Percentiles rank a stretch among this genome's conserved stretches.
phyloP scores from a whole-genome alignment of 2,888 invertebrate genomes.

The Tiliacea citrago region DNA sequence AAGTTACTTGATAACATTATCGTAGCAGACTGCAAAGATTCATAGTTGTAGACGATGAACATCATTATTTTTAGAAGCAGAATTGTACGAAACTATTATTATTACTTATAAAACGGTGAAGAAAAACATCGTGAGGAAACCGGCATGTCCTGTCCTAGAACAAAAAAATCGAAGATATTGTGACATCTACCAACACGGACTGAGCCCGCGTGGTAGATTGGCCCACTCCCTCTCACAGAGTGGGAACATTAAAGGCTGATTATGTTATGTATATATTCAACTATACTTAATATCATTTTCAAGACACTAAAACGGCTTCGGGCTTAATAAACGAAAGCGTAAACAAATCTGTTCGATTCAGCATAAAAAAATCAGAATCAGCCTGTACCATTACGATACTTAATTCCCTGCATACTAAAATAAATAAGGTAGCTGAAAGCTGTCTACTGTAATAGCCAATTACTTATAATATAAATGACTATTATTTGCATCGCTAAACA shows the following conservation, averaged over 20 bases:
- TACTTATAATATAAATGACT: slow-evolving; percentile 53
- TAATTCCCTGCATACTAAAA: slow-evolving; percentile 19
- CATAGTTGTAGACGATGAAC: not conserved
- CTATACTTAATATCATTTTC: not conserved
- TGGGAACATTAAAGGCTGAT: too few relatives aligned
- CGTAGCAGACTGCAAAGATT: not conserved
- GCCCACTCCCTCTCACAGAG: too few relatives aligned
- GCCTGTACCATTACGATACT: slow-evolving; percentile 5
- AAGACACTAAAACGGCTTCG: not conserved
- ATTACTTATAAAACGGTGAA: too few relatives aligned
- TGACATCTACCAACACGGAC: too few relatives aligned
- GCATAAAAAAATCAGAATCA: slow-evolving; percentile 5
- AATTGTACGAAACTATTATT: not conserved
- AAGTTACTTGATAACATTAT: not conserved
- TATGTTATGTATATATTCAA: too few relatives aligned
- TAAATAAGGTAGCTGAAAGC: slow-evolving; percentile 72
- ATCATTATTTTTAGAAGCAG: too few relatives aligned
- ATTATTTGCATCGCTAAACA: slow-evolving; percentile 52
- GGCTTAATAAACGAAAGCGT: not conserved
- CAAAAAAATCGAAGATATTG: too few relatives aligned
- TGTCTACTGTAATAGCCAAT: slow-evolving; percentile 60
- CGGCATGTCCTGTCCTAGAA: too few relatives aligned
- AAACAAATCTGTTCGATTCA: not conserved
- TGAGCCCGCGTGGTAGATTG: too few relatives aligned
- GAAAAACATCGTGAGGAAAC: too few relatives aligned